Conservation (phyloP, 2,888 invertebrate genomes). For the Phorcus lineatus region DNA sequence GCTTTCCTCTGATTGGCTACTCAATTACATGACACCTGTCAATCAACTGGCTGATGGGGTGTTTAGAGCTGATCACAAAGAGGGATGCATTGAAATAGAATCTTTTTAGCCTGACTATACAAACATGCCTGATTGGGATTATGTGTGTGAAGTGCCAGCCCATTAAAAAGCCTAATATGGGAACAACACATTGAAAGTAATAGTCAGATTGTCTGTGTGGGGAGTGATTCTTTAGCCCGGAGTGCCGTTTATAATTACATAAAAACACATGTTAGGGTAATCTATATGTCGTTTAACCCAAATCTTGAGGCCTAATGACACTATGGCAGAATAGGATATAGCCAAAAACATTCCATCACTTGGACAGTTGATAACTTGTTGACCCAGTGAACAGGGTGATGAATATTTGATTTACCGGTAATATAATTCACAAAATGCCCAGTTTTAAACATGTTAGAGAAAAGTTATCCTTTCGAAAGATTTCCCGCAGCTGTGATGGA, state of each 20-base stretch:
- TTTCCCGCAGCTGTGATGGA: too few species aligned
- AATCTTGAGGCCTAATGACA: too few species aligned
- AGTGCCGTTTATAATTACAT: conserved; percentile 15
- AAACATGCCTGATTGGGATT: conserved; percentile 13
- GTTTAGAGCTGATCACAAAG: conserved; percentile 7
- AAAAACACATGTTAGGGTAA: conserved; percentile 1
- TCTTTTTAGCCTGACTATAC: not conserved
- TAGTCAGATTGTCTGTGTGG: not conserved
- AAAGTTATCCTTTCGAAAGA: too few species aligned
- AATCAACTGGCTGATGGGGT: conserved; percentile 5
- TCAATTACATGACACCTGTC: not conserved
- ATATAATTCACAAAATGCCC: too few species aligned
- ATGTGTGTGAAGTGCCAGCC: conserved; percentile 3
- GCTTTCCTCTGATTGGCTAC: too few species aligned
- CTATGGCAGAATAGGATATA: too few species aligned
- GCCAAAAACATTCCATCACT: too few species aligned
- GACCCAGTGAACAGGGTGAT: too few species aligned
- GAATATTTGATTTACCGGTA: too few species aligned
- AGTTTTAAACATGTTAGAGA: too few species aligned
- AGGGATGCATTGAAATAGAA: not conserved
- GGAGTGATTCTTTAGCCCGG: not conserved
- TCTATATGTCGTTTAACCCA: not conserved
- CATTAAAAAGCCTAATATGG: not conserved
- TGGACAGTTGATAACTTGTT: too few species aligned
- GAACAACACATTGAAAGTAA: conserved; percentile 19